A percentile compares a stretch with the other conserved stretches of the same genome.
phyloP scores from a whole-genome alignment of 2,888 invertebrate species.

The Lycophotia porphyrea region DNA sequence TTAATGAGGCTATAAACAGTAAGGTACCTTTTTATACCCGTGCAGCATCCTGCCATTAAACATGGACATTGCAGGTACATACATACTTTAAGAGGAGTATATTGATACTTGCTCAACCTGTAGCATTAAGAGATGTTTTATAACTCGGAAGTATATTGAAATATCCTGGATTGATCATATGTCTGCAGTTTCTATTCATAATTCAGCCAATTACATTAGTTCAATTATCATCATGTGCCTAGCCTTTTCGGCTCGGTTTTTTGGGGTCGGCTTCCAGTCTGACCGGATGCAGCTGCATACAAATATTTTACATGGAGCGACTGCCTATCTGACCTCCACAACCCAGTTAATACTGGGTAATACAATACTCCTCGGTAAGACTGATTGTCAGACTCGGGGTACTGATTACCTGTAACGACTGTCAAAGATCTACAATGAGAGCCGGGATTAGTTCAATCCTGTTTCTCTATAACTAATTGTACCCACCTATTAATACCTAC shows the following conservation, averaged over 20 bases:
- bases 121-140: neutral
- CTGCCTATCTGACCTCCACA: too few species aligned
- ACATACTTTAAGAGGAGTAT: conserved; percentile 6
- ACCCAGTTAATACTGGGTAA: too few species aligned
- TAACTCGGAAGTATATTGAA: neutral
- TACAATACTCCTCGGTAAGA: too few species aligned
- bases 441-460: neutral
- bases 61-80: neutral
- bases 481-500: neutral
- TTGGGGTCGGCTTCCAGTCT: too few species aligned
- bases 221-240: neutral
- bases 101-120: neutral
- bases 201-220: neutral
- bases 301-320: too few species aligned
- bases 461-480: neutral
- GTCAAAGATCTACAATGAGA: too few species aligned
- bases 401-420: too few species aligned
- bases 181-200: neutral
- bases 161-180: neutral
- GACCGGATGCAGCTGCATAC: too few species aligned
- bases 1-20: conserved; percentile 35
- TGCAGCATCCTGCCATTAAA: neutral
- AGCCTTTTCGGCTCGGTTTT: too few species aligned
- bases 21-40: conserved; percentile 15
- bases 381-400: too few species aligned